A percentile compares a stretch with the other conserved stretches of the same genome.
Evolutionary conservation across 2,888 invertebrate genomes (phyloP).

Genomic region (Psylliodes chrysocephalus): DNA sequence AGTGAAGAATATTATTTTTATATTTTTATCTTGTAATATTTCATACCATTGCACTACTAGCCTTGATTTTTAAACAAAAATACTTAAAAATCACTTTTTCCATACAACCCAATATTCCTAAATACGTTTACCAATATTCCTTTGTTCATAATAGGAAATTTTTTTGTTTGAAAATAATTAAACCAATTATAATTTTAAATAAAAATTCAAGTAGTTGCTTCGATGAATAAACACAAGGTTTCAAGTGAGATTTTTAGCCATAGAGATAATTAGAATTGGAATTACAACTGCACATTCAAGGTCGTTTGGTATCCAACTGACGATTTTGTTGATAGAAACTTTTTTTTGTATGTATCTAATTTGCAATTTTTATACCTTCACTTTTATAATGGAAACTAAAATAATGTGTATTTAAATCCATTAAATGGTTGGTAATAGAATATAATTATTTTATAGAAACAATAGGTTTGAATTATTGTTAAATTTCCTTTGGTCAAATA

Average conservation of each 20-base stretch:
- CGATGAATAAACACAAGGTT: constrained; percentile 34
- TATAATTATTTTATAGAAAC: no score
- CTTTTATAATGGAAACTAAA: constrained; percentile 10
- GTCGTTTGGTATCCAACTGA: constrained; percentile 30
- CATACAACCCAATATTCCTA: not conserved
- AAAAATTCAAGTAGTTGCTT: constrained; percentile 33
- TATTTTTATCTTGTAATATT: no score
- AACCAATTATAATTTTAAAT: constrained; percentile 30
- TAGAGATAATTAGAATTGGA: constrained; percentile 27
- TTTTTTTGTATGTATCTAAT: constrained; percentile 22
- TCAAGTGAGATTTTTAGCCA: constrained; percentile 27
- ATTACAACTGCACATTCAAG: constrained; percentile 19
- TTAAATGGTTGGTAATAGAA: no score
- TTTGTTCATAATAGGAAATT: constrained; percentile 22
- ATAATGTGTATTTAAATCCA: not conserved
- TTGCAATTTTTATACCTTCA: constrained; percentile 12
- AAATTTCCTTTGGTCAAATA: no score
- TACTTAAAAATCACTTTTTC: no score
- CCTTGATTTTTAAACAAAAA: no score
- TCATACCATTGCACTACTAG: no score
- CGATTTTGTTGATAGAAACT: constrained; percentile 30
- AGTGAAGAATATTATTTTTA: no score
- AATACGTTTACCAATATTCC: not conserved
- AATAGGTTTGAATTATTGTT: no score
- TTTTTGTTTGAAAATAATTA: constrained; percentile 24